Base-by-base conservation (phyloP, 2,113 vertebrate species). In the Lagenorhynchus albirostris region DNA sequence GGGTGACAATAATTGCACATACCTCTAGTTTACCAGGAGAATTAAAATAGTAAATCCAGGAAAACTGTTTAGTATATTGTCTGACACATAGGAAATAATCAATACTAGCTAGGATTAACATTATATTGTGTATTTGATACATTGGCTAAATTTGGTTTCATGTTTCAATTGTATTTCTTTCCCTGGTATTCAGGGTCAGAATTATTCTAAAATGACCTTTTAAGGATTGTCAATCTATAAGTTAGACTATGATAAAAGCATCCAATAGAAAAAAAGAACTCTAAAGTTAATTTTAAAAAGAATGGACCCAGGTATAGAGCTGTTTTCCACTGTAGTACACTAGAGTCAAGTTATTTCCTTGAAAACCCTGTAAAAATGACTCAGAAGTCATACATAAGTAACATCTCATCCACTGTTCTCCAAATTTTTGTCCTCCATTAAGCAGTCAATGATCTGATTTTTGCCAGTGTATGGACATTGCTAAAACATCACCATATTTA, bases 401-500 rank as follows among this genome's bases (percentile, higher is more conserved):
- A 50, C 8, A 67, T 44, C 38, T 80, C n/a, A 68, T 67, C 53
- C 14, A 74, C 80, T 71, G 6, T 77, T 87, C 68, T 95, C 62
- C 80, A 92, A 20, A 89, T 79, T 73, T 81, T 50, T 47, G 60
- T 77, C 20, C 55, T 77, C 13, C 7, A 92, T 88, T 96, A 92
- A 87, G 55, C 41, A 87, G 38, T 21, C 17, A 6, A 77, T 86
- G 13, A 83, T 70, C 90, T 85, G 58, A 89, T 76, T 88, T 94
- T 95, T 94, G 11, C 77, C 77, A 95, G n/a, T 85, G 47, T 91
- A 50, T 31, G 55, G 47, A 82, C 80, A 63, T 93, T 88, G 31
- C 44, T 97, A 96, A 92, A 85, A 88, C 44, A 97, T 79, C 85
- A 84, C 81, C 25, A 58, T 60, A 95, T 96, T 91, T 94, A 76